Evolutionary conservation across 2,113 vertebrate species (phyloP).

Genomic region (Entelurus aequoreus): DNA sequence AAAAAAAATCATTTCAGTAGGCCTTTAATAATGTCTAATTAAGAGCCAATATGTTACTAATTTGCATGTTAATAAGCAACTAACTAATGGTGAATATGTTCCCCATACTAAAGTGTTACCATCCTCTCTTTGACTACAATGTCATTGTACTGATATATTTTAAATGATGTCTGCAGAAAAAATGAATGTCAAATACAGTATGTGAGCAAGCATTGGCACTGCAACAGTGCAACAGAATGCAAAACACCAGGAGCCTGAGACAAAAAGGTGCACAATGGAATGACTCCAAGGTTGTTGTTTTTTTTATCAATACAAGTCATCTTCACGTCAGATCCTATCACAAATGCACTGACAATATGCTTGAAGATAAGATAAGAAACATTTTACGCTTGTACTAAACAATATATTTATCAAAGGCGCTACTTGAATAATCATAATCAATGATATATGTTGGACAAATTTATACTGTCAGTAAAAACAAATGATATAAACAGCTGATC

Average conservation of each 20-base stretch:
- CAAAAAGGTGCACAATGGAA: slow-evolving; percentile 1
- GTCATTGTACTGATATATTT: background rate
- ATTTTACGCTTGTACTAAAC: background rate
- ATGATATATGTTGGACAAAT: background rate
- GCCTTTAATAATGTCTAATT: too few relatives aligned
- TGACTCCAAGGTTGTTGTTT: background rate
- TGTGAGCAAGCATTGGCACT: background rate
- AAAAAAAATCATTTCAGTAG: too few relatives aligned
- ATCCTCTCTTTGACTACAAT: too few relatives aligned
- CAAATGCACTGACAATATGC: background rate
- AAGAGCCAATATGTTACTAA: too few relatives aligned
- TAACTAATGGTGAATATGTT: too few relatives aligned
- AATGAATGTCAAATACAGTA: background rate
- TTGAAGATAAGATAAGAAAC: background rate
- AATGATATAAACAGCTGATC: background rate
- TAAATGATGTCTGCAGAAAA: background rate
- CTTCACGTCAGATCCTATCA: background rate
- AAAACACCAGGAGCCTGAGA: background rate
- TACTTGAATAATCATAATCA: background rate
- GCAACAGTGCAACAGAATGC: slow-evolving; percentile 2
- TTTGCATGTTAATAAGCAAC: too few relatives aligned
- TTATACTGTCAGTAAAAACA: background rate
- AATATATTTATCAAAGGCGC: background rate
- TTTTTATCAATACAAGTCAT: background rate
- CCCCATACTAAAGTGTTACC: too few relatives aligned